phyloP scores from a whole-genome alignment of 2,888 invertebrate genomes.

The Volucella bombylans region DNA sequence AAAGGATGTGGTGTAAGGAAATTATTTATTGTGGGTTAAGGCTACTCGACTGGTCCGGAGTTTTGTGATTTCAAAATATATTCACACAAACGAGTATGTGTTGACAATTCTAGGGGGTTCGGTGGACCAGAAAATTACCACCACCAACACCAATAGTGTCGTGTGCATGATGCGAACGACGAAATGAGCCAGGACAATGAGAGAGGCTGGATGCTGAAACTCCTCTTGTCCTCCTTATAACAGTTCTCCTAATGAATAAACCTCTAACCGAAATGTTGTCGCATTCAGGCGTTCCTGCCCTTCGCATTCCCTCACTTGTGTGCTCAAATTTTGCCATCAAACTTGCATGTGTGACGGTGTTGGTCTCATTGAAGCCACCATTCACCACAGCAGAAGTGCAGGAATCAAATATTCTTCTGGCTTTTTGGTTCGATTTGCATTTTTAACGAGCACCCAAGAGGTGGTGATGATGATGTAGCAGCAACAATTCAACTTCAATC shows the following conservation, averaged over 20 bases:
- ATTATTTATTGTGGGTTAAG: slow-evolving; percentile 54
- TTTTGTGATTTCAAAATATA: slow-evolving; percentile 55
- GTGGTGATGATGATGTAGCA: slow-evolving; percentile 33
- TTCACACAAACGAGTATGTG: slow-evolving; percentile 10
- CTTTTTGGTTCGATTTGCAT: slow-evolving; percentile 73
- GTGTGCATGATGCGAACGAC: slow-evolving; percentile 26
- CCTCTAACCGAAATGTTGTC: too few relatives aligned
- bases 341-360: slow-evolving; percentile 10
- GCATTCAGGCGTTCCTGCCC: background rate
- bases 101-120: slow-evolving; percentile 22
- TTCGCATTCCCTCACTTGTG: background rate
- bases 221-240: too few relatives aligned
- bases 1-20: slow-evolving; percentile 18
- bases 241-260: too few relatives aligned
- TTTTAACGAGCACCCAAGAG: slow-evolving; percentile 61
- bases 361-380: slow-evolving; percentile 7
- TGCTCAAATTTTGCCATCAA: slow-evolving; percentile 58
- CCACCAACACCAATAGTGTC: slow-evolving; percentile 35
- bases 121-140: slow-evolving; percentile 33
- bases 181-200: background rate
- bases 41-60: too few relatives aligned
- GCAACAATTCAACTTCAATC: slow-evolving; percentile 5
- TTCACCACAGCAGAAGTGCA: slow-evolving; percentile 49
- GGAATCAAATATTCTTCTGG: slow-evolving; percentile 73
- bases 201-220: background rate